Evolutionary conservation across 2,113 vertebrate genomes (phyloP).

Genomic region (Myotis davidii): DNA sequence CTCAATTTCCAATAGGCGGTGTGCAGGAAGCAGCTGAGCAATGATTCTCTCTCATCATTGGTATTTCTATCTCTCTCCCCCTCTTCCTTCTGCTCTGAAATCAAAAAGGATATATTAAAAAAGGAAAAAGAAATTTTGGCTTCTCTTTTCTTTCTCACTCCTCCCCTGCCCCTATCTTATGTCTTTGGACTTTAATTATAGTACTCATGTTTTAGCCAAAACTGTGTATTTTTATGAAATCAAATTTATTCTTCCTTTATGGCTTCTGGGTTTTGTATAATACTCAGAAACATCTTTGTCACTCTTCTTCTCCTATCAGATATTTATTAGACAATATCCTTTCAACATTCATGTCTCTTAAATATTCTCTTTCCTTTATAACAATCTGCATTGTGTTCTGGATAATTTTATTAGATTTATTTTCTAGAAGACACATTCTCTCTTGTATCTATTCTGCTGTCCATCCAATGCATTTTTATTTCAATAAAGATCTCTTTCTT

Average conservation of each 20-base stretch:
- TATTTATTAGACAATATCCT: not conserved
- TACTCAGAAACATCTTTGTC: not conserved
- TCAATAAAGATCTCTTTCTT: not conserved
- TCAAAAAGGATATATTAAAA: too few relatives aligned
- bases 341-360: not conserved
- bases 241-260: not conserved
- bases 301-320: not conserved
- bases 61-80: too few relatives aligned
- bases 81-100: too few relatives aligned
- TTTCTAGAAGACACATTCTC: not conserved
- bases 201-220: not conserved
- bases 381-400: not conserved
- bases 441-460: not conserved
- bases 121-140: not conserved
- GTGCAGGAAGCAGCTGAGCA: too few relatives aligned
- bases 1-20: too few relatives aligned
- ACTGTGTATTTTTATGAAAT: not conserved
- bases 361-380: not conserved
- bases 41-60: too few relatives aligned
- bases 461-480: not conserved
- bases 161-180: not conserved
- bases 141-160: not conserved
- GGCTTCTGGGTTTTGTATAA: not conserved
- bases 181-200: not conserved
- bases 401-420: not conserved